Percentiles rank a stretch among this genome's conserved stretches.
Evolutionary conservation across 2,888 invertebrate species (phyloP).

Genomic region (Sylvicola cinctus): DNA sequence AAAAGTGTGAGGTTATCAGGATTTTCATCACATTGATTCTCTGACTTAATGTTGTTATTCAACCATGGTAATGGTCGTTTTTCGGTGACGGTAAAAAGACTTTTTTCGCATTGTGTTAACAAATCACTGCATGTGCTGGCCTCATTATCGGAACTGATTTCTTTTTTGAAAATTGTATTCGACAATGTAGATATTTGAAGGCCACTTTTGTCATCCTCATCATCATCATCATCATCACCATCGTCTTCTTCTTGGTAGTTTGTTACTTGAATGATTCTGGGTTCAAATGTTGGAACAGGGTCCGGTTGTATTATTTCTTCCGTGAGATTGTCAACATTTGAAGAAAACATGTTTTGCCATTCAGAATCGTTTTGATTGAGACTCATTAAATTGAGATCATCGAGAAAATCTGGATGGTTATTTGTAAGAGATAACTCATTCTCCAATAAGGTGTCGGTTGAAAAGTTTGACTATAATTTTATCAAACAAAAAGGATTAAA

Average conservation of each 20-base stretch:
- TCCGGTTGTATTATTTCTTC: no score
- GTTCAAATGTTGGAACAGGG: constrained; percentile 8
- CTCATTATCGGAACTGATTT: not conserved
- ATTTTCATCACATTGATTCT: constrained; percentile 6
- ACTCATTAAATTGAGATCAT: not conserved
- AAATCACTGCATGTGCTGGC: not conserved
- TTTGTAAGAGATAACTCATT: not conserved
- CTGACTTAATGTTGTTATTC: constrained; percentile 10
- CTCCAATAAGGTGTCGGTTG: no score
- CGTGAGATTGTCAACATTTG: no score
- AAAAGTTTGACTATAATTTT: no score
- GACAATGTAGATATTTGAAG: not conserved
- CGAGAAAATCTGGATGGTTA: constrained; percentile 1
- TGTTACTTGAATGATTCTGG: constrained; percentile 22
- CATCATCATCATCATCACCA: constrained; percentile 12
- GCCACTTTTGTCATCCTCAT: constrained; percentile 12
- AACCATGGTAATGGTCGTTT: constrained; percentile 28
- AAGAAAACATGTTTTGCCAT: no score
- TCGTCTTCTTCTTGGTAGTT: constrained; percentile 17
- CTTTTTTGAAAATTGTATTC: not conserved
- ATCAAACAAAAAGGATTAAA: no score
- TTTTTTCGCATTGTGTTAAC: constrained; percentile 14
- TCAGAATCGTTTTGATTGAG: no score
- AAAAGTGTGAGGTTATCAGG: constrained; percentile 12
- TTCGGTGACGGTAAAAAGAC: constrained; percentile 20